Percentiles rank a stretch among this genome's conserved stretches.
Conservation (phyloP, 2,888 invertebrate genomes). For the Anthoptus insignis region DNA sequence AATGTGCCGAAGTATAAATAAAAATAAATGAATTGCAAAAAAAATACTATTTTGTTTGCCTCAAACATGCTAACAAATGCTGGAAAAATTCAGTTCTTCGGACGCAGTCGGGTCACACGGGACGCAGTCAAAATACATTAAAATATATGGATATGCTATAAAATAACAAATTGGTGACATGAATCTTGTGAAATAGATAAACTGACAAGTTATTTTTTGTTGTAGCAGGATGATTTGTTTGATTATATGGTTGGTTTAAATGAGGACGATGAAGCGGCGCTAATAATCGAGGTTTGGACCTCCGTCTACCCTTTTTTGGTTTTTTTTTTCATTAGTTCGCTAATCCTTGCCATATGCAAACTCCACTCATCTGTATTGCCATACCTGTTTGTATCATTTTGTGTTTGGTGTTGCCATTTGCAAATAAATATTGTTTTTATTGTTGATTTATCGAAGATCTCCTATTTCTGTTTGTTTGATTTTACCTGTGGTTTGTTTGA, state of each 20-base stretch:
- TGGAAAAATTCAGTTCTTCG: too few relatives aligned
- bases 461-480: not conserved
- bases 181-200: too few relatives aligned
- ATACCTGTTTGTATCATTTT: constrained; percentile 19
- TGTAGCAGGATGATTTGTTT: constrained; percentile 85
- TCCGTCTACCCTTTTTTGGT: constrained; percentile 38
- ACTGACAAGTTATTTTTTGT: constrained; percentile 71
- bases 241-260: constrained; percentile 87
- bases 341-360: constrained; percentile 59
- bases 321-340: constrained; percentile 57
- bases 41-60: too few relatives aligned
- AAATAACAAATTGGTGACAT: too few relatives aligned
- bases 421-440: constrained; percentile 21
- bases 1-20: too few relatives aligned
- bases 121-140: too few relatives aligned
- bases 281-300: constrained; percentile 82
- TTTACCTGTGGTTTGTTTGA: not conserved
- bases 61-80: too few relatives aligned
- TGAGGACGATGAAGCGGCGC: constrained; percentile 86
- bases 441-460: not conserved
- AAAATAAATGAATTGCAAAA: too few relatives aligned
- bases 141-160: too few relatives aligned
- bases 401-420: constrained; percentile 19
- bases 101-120: too few relatives aligned
- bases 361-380: constrained; percentile 50